These are phyloP conservation scores for Pseudochaenichthys georgianus DNA, from an alignment of 2,797 vertebrate species.

Conservation along the genomic window DNA sequence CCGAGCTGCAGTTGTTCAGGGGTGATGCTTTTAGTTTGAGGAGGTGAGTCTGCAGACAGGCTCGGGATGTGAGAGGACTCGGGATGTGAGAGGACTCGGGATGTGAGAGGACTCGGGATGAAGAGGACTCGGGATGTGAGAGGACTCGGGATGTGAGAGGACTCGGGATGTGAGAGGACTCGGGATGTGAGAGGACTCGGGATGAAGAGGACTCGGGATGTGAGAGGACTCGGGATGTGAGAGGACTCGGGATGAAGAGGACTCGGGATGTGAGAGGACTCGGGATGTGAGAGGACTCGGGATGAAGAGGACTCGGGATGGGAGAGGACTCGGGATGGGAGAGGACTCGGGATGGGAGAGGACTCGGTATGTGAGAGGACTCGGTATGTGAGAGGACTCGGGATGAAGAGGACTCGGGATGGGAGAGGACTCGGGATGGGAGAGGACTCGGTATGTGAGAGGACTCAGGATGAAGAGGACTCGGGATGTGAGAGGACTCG, in stretches of 20 bases:
- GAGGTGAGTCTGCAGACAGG: conserved; percentile 11
- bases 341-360: too few species aligned
- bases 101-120: conserved; percentile 82
- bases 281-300: too few species aligned
- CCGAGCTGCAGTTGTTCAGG: conserved; percentile 3
- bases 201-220: conserved; percentile 96
- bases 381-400: conserved; percentile 90
- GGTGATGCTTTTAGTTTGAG: conserved; percentile 1
- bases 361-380: too few species aligned
- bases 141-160: conserved; percentile 82
- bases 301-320: too few species aligned
- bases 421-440: too few species aligned
- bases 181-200: conserved; percentile 95
- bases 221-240: conserved; percentile 77
- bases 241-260: too few species aligned
- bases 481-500: too few species aligned
- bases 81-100: conserved; percentile 82
- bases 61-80: conserved; percentile 94
- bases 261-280: conserved; percentile 87
- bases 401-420: too few species aligned
- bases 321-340: too few species aligned
- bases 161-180: too few species aligned
- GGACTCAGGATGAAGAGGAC: conserved; percentile 94
- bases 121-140: conserved; percentile 76
- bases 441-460: conserved; percentile 86